These are phyloP conservation scores for Colletes latitarsis DNA, from an alignment of 1,140 invertebrate species.

Conservation along the genomic window DNA sequence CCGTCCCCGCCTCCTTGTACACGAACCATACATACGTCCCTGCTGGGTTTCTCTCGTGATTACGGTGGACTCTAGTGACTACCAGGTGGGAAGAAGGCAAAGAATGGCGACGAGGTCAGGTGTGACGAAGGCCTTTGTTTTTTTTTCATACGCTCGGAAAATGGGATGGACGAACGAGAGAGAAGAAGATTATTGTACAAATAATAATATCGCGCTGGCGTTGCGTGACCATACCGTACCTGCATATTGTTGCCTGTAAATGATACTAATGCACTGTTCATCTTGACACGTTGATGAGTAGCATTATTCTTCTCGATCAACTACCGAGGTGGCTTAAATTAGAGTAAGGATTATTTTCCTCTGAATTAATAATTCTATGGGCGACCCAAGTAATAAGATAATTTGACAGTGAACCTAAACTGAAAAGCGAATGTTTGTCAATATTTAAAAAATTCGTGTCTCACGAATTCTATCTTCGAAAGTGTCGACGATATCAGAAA, in stretches of 20 bases:
- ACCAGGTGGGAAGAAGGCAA: constrained; percentile 24
- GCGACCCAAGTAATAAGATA: no score
- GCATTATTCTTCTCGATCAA: no score
- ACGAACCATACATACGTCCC: constrained; percentile 15
- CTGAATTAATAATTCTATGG: no score
- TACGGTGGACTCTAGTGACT: constrained; percentile 49
- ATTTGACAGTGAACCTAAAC: no score
- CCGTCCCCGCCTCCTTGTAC: constrained; percentile 31
- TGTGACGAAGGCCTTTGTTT: constrained; percentile 43
- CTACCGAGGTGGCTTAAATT: no score
- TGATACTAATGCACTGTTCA: not conserved
- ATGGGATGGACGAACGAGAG: constrained; percentile 18
- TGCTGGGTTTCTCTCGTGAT: constrained; percentile 49
- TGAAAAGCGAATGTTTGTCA: no score
- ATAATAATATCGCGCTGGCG: constrained; percentile 15
- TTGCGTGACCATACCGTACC: not conserved
- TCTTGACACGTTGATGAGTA: not conserved
- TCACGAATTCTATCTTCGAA: no score
- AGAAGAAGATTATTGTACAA: constrained; percentile 26
- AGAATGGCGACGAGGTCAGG: constrained; percentile 54
- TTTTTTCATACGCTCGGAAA: constrained; percentile 31
- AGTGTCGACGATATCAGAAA: no score
- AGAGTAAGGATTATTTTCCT: no score
- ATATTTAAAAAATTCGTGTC: no score
- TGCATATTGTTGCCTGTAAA: no score